Percentiles rank a stretch among this genome's conserved stretches.
phyloP scores from a whole-genome alignment of 2,113 vertebrate species.

The Gobiocypris rarus region DNA sequence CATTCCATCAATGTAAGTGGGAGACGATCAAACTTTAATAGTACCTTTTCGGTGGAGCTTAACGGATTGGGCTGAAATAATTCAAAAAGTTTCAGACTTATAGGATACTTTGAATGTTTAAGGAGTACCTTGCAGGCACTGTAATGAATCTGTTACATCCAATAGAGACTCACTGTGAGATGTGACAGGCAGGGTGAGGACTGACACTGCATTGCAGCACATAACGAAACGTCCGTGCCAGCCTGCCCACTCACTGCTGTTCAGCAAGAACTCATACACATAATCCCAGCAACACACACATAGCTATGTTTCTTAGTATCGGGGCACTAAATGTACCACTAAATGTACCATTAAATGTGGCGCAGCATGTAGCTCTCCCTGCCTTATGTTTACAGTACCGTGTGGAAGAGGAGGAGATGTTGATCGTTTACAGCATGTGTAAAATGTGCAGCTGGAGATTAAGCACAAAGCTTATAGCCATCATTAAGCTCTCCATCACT shows the following conservation, averaged over 20 bases:
- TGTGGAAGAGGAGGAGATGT: conserved; percentile 15
- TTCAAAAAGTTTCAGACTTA: neutral
- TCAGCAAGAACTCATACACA: conserved; percentile 26
- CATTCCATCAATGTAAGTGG: neutral
- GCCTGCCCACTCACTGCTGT: conserved; percentile 56
- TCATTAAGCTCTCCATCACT: neutral
- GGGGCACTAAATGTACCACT: conserved; percentile 1
- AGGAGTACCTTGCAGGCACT: conserved; percentile 3
- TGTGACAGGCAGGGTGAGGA: conserved; percentile 42
- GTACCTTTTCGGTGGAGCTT: too few species aligned
- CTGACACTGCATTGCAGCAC: conserved; percentile 54
- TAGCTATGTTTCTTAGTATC: neutral
- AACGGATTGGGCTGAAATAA: neutral
- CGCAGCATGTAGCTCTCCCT: neutral
- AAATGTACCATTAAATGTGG: neutral
- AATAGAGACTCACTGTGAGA: conserved; percentile 3
- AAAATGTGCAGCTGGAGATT: conserved; percentile 9
- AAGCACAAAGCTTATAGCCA: conserved; percentile 1
- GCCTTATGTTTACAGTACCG: conserved; percentile 6
- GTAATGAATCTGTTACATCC: conserved; percentile 16
- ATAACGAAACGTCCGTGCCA: conserved; percentile 44
- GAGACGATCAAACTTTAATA: neutral
- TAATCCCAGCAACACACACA: neutral
- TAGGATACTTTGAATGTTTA: neutral
- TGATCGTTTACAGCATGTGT: neutral